Base-by-base conservation (phyloP, 2,113 vertebrate genomes). In the Uropsilus gracilis region DNA sequence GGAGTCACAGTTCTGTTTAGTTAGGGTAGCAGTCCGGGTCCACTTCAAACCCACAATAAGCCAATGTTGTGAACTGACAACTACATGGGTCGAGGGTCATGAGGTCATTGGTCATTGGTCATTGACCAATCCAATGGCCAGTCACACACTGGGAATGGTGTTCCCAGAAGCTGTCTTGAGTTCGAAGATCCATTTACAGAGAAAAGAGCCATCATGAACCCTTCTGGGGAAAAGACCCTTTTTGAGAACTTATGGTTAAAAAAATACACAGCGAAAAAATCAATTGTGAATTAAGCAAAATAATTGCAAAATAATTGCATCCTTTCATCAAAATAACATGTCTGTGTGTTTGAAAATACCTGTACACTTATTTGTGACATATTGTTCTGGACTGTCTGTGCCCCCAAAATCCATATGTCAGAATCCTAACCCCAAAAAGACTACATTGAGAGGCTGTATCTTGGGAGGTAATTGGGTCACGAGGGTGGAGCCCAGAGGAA, bases 271-370 rank as follows among this genome's bases (percentile, higher is more conserved):
- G 34, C 69, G 34, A 42, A 64, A 75, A 68, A 68, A 16, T 90
- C 34, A 91, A 53, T 48, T 48, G 57, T 39, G 20, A 93, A 63
- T 81, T 85, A 32, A 90, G 34, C 26, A 75, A 57, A 28, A 82
- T 66, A 28, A 82, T 66, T 37, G 57, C 30, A 63, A 78, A 72
- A 63, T 59, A 95, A 86, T 82, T 93, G 48, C 16, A 69, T 73
- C 17, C 66, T 69, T 16, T 24, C 17, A 66, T 66, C 66, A 53
- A 97, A 75, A 72, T 3, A 90, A 18, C 6, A 78, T 92, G 90
- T 88, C 72, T 63, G 89, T 50, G 39, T 50, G 86, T 69, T 83
- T 95, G 20, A 86, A 89, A 91, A 90, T 42, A 82, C 17, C 32
- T 78, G 12, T 20, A 66, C 8, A 16, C 5, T 9, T 85, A 46